Evolutionary conservation across 2,113 vertebrate species (phyloP), one percentile per base, ranked within the genome.

Genomic region (Zootoca vivipara): DNA sequence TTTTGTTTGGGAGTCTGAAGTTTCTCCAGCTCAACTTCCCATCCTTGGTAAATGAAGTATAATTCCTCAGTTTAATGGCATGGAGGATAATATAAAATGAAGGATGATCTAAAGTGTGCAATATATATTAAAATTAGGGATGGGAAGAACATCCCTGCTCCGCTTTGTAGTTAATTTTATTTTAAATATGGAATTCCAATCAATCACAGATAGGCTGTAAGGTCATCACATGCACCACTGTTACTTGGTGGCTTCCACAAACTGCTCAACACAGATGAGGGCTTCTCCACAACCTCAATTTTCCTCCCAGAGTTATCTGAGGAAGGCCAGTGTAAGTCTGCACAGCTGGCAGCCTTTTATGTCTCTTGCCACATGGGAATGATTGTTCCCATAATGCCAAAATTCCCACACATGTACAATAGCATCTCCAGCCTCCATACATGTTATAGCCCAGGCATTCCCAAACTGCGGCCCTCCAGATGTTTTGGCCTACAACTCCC

Each of bases 1-100:
- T 86, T 87, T 90, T 94, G 77, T 91, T 87, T 93, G 46, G 86
- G 46, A 88, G 8, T 72, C 93, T 89, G 86, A 82, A 15, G 72
- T 78, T 90, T 72, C 8, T 79, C 12, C 18, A 52, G 83, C 93
- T 26, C 28, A 78, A 85, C 1, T 28, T 7, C 87, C 89, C 0
- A 1, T 40, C 46, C 22, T 85, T 20, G 30, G 64, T 40, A 7
- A 85, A 79, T n/a, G 62, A 7, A 80, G 20, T 58, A 13, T 62
- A 46, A 38, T 79, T 26, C 2, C 4, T 86, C 38, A 82, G 33
- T 78, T 93, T 64, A 86, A 40, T 87, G 86, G 83, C 69, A 85
- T 84, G 83, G 62, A 82, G 18, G 58, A 62, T 62, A 20, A 62
- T 69, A 87, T 3, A 26, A 4, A 3, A 2, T 2, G 42, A 18